Base-by-base conservation (phyloP, 2,113 vertebrate species). In the Datnioides undecimradiatus region DNA sequence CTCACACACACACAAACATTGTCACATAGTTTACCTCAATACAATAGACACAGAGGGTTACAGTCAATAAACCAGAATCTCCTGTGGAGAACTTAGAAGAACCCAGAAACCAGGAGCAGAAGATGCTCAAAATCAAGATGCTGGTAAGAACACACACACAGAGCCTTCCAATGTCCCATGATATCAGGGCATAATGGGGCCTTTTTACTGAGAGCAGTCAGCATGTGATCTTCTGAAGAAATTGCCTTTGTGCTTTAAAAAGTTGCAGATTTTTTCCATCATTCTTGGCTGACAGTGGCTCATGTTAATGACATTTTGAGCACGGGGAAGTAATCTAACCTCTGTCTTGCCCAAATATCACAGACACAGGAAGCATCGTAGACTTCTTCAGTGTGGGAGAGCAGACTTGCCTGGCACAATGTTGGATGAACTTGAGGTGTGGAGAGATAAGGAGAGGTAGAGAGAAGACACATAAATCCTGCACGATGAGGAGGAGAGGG, bases 361-460 rank as follows among this genome's bases (percentile, higher is more conserved):
- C 58, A 74, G 75, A 87, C 76, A 88, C 88, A 90, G 90, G 93
- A 93, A 88, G 74, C 82, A 66, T 46, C 60, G 13, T 27, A 79
- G 74, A 71, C 73, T 4, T 6, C 36, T 71, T 63, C 31, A 36
- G 70, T 40, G 74, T 84, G 83, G 86, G 86, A 87, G 85, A 63
- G 54, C 5, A 33, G n/a, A 23, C 52, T 68, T 19, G 67, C 6
- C 57, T 79, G 82, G 68, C 80, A 65, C 48, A n/a, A 67, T 17
- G 25, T 85, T 29, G 63, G 65, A 82, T 87, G 76, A 87, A 90
- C 57, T 73, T 43, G 68, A 75, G 78, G 71, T 78, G 77, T 25
- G 52, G 5, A 67, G 33, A 79, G 88, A 91, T 90, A 90, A 91
- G 82, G 78, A 36, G 40, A 80, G 48, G 58, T 45, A 58, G 34